phyloP scores from a whole-genome alignment of 2,113 vertebrate species.

The Nothoprocta perdicaria region DNA sequence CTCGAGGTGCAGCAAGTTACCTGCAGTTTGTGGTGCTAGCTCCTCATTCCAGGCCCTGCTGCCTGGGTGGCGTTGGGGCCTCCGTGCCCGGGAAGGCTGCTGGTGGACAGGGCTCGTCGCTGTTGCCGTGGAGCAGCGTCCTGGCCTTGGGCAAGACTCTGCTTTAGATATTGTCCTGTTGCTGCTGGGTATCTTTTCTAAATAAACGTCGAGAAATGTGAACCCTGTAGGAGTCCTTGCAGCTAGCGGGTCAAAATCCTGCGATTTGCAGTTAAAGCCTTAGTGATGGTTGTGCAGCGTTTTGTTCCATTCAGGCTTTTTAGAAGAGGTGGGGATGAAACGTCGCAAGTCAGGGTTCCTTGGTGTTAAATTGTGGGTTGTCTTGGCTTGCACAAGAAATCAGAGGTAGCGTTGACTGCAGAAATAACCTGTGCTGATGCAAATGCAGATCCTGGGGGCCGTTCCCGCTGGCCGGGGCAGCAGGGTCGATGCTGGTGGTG shows the following conservation, averaged over 20 bases:
- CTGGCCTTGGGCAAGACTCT: neutral
- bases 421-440: neutral
- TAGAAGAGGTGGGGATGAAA: neutral
- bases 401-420: neutral
- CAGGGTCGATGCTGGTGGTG: neutral
- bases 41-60: neutral
- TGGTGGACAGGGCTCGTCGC: neutral
- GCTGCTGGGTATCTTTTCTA: neutral
- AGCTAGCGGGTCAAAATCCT: neutral
- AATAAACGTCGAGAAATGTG: neutral
- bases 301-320: neutral
- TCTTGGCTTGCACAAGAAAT: neutral
- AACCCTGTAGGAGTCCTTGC: neutral
- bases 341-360: neutral
- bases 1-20: neutral
- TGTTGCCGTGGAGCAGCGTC: neutral
- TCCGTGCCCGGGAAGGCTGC: neutral
- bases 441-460: neutral
- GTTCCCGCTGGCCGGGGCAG: neutral
- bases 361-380: slow-evolving; percentile 2
- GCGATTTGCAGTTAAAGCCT: neutral
- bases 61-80: fast-evolving
- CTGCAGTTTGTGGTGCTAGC: neutral
- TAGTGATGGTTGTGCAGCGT: fast-evolving
- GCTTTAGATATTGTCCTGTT: neutral